Evolutionary conservation across 2,888 invertebrate genomes (phyloP), one percentile per base, ranked within the genome.

Genomic region (Lamellibrachia columna): DNA sequence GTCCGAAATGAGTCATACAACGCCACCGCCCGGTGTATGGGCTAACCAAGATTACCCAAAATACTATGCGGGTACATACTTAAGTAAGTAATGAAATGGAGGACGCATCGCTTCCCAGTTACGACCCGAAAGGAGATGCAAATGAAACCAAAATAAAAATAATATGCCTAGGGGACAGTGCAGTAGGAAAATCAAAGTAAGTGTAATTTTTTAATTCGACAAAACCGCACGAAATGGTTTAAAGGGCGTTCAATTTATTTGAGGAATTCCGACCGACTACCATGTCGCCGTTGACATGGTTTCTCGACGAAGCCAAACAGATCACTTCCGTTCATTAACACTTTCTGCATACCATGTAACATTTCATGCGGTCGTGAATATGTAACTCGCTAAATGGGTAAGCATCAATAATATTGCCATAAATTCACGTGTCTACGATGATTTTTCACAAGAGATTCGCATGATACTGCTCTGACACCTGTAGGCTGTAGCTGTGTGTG

Each of bases 131-230:
- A 15, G 92, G 92, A 52, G 58, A 90, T 7, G 93, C 92, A 52
- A 93, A 92, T 22, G 95, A 75, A 75, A 75, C 75, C 11, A 75
- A 75, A 75, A 95, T 58, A 52, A 97, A 97, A 96, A 96, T 97
- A 75, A 97, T 97, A 94, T 97, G 97, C 94, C 95, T 97, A 8
- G 97, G 97, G 28, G 97, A 97, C 95, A 97, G 97, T 95, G 97
- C 97, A 90, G 97, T 97, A 90, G 97, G 97, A 91, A 97, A 97
- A 96, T 97, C 97, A 90, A 97, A 97, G 97, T 97, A 96, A 95
- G 96, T 94, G 75, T 60, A 52, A 53, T 53, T 11, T 91, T 53
- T 55, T 6, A 75, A 53, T 53, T 91, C 15, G n/a, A 9, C n/a
- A 53, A 55, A 91, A 40, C 55, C 22, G 9, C 91, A 2, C 55